Percentiles rank a stretch among this genome's conserved stretches.
These are phyloP conservation scores for Acanthopagrus latus DNA, from an alignment of 2,797 vertebrate species.

Conservation along the genomic window DNA sequence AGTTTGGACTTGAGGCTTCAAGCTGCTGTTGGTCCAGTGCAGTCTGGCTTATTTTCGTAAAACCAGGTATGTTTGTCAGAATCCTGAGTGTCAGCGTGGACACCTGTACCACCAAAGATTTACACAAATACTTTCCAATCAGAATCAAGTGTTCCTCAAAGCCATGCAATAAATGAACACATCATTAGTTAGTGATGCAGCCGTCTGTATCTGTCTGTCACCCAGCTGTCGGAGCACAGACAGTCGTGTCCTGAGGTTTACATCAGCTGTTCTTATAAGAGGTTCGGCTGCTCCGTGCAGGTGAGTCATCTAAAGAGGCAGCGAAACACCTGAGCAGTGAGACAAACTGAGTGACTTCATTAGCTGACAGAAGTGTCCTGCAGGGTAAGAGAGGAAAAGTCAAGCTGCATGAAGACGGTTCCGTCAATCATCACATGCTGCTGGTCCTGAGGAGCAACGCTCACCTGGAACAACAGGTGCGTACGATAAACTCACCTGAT, in stretches of 20 bases:
- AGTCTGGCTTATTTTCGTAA: too few relatives aligned
- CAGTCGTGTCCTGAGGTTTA: slow-evolving; percentile 49
- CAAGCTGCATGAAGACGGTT: slow-evolving; percentile 86
- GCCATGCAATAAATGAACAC: not conserved
- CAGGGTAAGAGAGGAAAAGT: slow-evolving; percentile 86
- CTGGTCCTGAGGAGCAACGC: slow-evolving; percentile 90
- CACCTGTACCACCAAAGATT: not conserved
- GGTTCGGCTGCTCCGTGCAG: slow-evolving; percentile 59
- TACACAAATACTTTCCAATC: not conserved
- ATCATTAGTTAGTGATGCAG: too few relatives aligned
- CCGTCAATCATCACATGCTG: slow-evolving; percentile 89
- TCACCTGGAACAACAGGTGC: slow-evolving; percentile 88
- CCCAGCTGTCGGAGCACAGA: slow-evolving; percentile 53
- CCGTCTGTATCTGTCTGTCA: not conserved
- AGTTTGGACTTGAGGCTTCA: too few relatives aligned
- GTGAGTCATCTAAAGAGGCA: slow-evolving; percentile 29
- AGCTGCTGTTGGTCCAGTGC: not conserved
- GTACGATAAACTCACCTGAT: not conserved
- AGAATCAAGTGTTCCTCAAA: not conserved
- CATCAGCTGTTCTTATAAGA: slow-evolving; percentile 38
- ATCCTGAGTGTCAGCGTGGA: too few relatives aligned
- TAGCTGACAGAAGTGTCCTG: not conserved
- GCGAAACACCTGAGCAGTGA: not conserved
- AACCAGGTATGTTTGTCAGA: too few relatives aligned
- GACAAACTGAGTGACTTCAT: too few relatives aligned